Base-by-base conservation (phyloP, 2,888 invertebrate species). In the Synergus gifuensis region DNA sequence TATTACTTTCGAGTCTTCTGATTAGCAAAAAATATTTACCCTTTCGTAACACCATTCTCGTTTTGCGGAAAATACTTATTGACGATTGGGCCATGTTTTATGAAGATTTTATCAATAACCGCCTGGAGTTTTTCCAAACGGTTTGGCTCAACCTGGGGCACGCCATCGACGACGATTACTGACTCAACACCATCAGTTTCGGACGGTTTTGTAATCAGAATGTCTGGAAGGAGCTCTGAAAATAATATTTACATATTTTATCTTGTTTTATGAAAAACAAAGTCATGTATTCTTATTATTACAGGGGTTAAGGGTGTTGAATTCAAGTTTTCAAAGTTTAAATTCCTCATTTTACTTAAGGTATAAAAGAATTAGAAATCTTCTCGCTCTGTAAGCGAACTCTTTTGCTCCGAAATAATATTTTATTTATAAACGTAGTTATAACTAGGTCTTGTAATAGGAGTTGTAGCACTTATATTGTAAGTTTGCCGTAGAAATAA, bases 171-270 rank as follows among this genome's bases (percentile, higher is more conserved):
- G 14, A 99, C 97, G 85, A 99, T 95, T 76, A 99, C 98, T 88
- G 97, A 97, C 92, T 99, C 98, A 78, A 98, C 98, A 69, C 98
- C 98, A 93, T 98, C 98, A 5, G 98, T 97, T 93, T 98, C 98
- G 85, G 96, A 96, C 2, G 99, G 99, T 90, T 97, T 97, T 87
- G 96, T 95, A 86, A 96, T 95, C 85, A 99, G 93, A 86, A 99
- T 93, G 92, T 99, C 99, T n/a, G 95, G 97, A 83, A 99, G 93
- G 78, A 99, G 94, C 91, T 98, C 99, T 98, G 94, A 18, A 78
- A 78, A 67, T 18, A 18, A 3, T 9, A n/a, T 58, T 58, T 18
- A 3, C 0, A 58, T 58, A 58, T 11, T 18, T 11, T 18, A 54
- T n/a, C n/a, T 54, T 28, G 3, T 28, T 28, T 28, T 28, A 28